Conservation (phyloP, 2,113 vertebrate genomes). For the Xenus cinereus region DNA sequence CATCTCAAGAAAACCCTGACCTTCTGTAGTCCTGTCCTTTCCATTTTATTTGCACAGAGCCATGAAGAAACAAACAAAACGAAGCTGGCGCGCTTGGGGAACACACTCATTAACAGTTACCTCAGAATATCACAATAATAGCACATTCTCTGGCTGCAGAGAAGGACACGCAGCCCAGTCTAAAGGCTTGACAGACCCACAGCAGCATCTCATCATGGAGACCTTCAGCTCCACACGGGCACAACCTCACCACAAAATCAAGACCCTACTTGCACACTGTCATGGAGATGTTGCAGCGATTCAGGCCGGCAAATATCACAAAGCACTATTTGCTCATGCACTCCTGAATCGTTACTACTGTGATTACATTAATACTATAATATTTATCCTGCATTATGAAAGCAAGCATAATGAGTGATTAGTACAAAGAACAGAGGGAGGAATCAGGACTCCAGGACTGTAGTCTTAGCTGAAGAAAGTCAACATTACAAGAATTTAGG, state of each 20-base stretch:
- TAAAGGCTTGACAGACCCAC: not conserved
- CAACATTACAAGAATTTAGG: not conserved
- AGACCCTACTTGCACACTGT: not conserved
- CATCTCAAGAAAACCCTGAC: conserved; percentile 21
- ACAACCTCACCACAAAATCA: not conserved
- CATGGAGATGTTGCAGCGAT: not conserved
- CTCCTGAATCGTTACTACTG: not conserved
- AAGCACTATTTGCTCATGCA: not conserved
- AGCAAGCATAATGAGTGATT: not conserved
- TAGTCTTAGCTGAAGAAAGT: not conserved
- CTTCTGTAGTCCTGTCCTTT: not conserved
- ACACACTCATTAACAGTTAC: not conserved
- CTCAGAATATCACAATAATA: fast-evolving
- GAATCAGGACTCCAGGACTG: not conserved
- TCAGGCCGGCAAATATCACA: not conserved
- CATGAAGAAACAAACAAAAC: not conserved
- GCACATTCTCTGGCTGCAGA: not conserved
- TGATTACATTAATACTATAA: not conserved
- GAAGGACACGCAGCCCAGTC: not conserved
- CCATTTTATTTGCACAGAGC: not conserved
- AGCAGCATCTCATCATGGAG: fast-evolving
- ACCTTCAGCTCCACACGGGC: not conserved
- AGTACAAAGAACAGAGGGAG: not conserved
- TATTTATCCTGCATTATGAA: not conserved
- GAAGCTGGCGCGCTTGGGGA: not conserved